Evolutionary conservation across 92 coral and sea anemone genomes (phyloP).

Genomic region (Heliopora coerulea): DNA sequence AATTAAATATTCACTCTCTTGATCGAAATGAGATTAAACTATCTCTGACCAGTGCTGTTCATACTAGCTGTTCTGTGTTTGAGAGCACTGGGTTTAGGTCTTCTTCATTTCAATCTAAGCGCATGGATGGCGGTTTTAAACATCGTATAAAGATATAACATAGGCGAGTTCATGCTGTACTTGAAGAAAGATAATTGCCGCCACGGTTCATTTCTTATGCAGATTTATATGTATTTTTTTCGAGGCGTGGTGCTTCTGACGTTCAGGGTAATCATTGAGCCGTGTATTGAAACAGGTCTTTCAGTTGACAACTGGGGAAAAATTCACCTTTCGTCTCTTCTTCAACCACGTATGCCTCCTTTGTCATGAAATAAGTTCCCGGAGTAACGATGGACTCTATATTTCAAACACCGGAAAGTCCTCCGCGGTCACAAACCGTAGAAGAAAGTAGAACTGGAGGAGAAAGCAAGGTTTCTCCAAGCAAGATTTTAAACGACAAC

Average conservation of each 20-base stretch:
- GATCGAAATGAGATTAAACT: too few relatives aligned
- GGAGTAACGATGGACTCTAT: neutral
- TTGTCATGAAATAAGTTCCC: constrained; percentile 1
- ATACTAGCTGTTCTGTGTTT: too few relatives aligned
- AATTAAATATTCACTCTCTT: too few relatives aligned
- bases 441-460: neutral
- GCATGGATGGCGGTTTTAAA: too few relatives aligned
- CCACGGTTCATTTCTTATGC: constrained; percentile 32
- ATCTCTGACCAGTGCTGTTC: too few relatives aligned
- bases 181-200: too few relatives aligned
- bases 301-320: neutral
- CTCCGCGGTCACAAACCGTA: neutral
- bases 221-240: constrained; percentile 9
- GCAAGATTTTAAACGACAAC: constrained; percentile 12
- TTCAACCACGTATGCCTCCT: neutral
- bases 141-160: too few relatives aligned
- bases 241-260: constrained; percentile 23
- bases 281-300: constrained; percentile 38
- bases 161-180: too few relatives aligned
- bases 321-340: neutral
- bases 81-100: too few relatives aligned
- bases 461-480: neutral
- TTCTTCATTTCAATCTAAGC: too few relatives aligned
- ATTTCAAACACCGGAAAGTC: neutral
- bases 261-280: constrained; percentile 8